These are phyloP conservation scores for Drosophila sucinea DNA, from an alignment of 1,140 invertebrate species.

Conservation along the genomic window DNA sequence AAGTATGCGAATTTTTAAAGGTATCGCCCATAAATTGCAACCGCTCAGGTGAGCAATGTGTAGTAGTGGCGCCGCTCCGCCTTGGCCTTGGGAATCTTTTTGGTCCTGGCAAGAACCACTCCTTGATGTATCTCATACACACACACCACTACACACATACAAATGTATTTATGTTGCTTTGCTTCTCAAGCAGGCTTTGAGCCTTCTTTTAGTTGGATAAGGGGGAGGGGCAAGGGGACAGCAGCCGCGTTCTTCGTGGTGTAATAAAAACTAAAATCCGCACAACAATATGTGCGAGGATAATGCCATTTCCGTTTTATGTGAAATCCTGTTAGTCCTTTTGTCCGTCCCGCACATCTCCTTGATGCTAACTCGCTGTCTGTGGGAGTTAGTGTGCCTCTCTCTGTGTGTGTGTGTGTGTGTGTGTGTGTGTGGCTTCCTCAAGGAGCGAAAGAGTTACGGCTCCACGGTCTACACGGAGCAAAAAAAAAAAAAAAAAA, in stretches of 20 bases:
- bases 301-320: constrained; percentile 82
- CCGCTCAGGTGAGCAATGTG: constrained; percentile 55
- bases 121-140: constrained; percentile 75
- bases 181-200: constrained; percentile 22
- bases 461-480: constrained; percentile 40
- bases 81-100: constrained; percentile 2
- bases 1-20: constrained; percentile 65
- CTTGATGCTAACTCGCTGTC: no score
- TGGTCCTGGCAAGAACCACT: constrained; percentile 6
- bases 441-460: constrained; percentile 58
- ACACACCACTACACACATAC: constrained; percentile 38
- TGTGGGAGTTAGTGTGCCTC: constrained; percentile 1
- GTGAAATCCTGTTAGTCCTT: constrained; percentile 75
- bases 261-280: constrained; percentile 82
- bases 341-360: constrained; percentile 8
- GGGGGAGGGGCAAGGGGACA: not conserved
- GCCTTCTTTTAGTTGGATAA: constrained; percentile 60
- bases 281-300: constrained; percentile 81
- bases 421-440: constrained; percentile 51
- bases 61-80: constrained; percentile 3
- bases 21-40: constrained; percentile 73
- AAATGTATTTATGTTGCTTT: constrained; percentile 74
- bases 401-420: constrained; percentile 30
- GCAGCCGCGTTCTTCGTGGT: constrained; percentile 61
- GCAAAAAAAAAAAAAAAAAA: constrained; percentile 41